Percentiles rank a stretch among this genome's conserved stretches.
Conservation (phyloP, 2,797 vertebrate species). For the Sparidentex hasta region DNA sequence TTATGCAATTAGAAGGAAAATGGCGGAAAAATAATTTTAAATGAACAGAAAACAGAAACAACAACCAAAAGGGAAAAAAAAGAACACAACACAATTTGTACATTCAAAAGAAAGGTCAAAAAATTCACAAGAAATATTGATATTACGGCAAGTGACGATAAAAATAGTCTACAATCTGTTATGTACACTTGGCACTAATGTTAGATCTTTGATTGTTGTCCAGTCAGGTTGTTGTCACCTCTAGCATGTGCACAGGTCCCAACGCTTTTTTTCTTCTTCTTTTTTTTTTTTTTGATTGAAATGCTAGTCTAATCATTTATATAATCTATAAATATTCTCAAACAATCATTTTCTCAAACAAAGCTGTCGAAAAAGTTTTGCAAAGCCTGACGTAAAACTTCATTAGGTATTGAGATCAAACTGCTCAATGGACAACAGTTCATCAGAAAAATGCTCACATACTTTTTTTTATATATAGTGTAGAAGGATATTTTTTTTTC, state of each 20-base stretch:
- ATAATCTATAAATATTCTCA: conserved; percentile 79
- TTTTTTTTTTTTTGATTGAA: conserved; percentile 43
- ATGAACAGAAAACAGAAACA: conserved; percentile 68
- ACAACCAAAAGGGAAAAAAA: conserved; percentile 34
- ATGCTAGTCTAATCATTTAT: conserved; percentile 70
- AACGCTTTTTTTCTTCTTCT: conserved; percentile 32
- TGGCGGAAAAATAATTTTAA: conserved; percentile 68
- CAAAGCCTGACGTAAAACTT: conserved; percentile 72
- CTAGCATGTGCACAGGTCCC: conserved; percentile 64
- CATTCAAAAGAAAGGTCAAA: conserved; percentile 80
- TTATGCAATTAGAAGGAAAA: conserved; percentile 76
- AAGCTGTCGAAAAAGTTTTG: conserved; percentile 74
- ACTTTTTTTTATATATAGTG: conserved; percentile 60
- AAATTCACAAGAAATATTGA: conserved; percentile 79
- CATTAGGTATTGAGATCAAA: conserved; percentile 64
- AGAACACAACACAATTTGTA: conserved; percentile 82
- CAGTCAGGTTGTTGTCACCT: conserved; percentile 67
- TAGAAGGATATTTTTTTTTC: conserved; percentile 60
- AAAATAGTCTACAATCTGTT: conserved; percentile 81
- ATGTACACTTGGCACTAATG: conserved; percentile 85
- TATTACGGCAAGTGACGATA: conserved; percentile 79
- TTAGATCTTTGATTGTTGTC: conserved; percentile 73
- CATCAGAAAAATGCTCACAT: conserved; percentile 77
- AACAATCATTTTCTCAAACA: conserved; percentile 80
- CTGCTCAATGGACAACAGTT: conserved; percentile 70